A percentile compares a stretch with the other conserved stretches of the same genome.
Evolutionary conservation across 2,113 vertebrate genomes (phyloP).

Genomic region (Capreolus pygargus): DNA sequence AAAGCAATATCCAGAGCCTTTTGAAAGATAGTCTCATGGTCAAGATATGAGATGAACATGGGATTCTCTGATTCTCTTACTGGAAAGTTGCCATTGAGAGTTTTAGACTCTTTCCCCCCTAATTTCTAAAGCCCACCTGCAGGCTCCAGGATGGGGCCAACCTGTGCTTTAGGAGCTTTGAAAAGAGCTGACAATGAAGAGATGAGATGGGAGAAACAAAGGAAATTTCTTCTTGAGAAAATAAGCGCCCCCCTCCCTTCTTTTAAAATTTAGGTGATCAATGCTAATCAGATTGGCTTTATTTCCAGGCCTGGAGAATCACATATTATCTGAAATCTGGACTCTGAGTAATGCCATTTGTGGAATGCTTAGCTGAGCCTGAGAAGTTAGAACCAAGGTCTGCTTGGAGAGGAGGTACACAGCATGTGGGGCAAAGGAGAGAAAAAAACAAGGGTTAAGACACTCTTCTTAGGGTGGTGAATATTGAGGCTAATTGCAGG

Average conservation of each 20-base stretch:
- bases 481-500: not conserved
- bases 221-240: not conserved
- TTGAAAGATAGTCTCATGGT: not conserved
- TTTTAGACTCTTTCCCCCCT: not conserved
- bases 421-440: fast-evolving
- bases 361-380: not conserved
- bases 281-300: not conserved
- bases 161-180: not conserved
- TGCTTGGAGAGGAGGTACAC: not conserved
- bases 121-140: not conserved
- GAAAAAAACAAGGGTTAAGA: not conserved
- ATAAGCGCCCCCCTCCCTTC: not conserved
- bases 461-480: not conserved
- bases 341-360: not conserved
- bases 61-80: not conserved
- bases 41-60: not conserved
- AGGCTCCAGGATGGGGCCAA: not conserved
- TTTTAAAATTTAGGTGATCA: not conserved
- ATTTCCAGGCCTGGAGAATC: not conserved
- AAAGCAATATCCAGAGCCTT: not conserved
- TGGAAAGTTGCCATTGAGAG: not conserved
- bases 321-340: not conserved
- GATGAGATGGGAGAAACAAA: not conserved
- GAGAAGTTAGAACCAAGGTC: not conserved
- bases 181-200: conserved; percentile 7